phyloP scores from a whole-genome alignment of 92 coral and sea anemone genomes.

The Parazoanthus darwini region DNA sequence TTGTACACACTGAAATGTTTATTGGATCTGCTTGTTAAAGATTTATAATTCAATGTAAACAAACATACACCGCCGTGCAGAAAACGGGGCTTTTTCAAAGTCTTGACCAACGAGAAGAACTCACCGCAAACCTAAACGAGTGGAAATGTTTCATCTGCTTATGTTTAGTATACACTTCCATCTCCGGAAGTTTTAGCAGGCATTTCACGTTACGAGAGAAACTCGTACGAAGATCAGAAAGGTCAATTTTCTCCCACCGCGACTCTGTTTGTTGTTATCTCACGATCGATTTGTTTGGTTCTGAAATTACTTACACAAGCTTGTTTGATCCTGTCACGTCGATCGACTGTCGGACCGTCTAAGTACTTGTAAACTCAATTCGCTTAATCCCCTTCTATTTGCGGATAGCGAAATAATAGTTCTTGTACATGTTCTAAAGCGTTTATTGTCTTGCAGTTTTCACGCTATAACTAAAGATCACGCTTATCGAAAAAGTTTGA shows the following conservation, averaged over 20 bases:
- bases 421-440: conserved; percentile 23
- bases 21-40: conserved; percentile 74
- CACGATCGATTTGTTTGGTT: conserved; percentile 46
- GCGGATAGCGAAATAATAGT: conserved; percentile 16
- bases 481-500: background rate
- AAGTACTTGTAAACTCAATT: conserved; percentile 19
- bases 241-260: conserved; percentile 43
- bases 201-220: conserved; percentile 16
- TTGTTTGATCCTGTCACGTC: conserved; percentile 50
- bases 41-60: conserved; percentile 84
- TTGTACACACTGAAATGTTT: conserved; percentile 76
- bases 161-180: conserved; percentile 11
- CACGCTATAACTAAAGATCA: conserved; percentile 37
- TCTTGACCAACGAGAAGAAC: conserved; percentile 16
- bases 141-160: conserved; percentile 22
- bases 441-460: conserved; percentile 23
- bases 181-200: conserved; percentile 21
- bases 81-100: conserved; percentile 32
- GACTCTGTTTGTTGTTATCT: conserved; percentile 47
- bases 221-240: conserved; percentile 31
- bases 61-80: conserved; percentile 57
- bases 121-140: conserved; percentile 19
- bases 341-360: conserved; percentile 27
- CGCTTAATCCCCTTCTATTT: conserved; percentile 41
- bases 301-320: conserved; percentile 46